Percentiles rank a stretch among this genome's conserved stretches.
These are phyloP conservation scores for Apoda limacodes DNA, from an alignment of 2,888 invertebrate genomes.

Conservation along the genomic window DNA sequence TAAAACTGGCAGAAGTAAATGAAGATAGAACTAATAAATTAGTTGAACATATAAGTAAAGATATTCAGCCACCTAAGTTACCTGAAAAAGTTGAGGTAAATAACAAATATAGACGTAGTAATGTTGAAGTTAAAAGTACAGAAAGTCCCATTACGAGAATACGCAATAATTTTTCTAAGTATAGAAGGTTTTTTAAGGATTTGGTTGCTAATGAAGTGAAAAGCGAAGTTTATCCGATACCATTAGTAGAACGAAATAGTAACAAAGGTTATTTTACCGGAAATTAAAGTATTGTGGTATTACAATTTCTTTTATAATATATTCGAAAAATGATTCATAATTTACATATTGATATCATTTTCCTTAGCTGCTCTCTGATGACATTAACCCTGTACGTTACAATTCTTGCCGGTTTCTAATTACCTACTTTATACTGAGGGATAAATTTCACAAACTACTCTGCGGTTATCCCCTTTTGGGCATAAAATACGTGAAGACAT, in stretches of 20 bases:
- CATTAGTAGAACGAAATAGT: conserved; percentile 25
- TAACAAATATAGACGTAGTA: conserved; percentile 22
- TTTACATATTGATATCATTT: no score
- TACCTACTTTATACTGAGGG: no score
- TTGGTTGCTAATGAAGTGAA: conserved; percentile 28
- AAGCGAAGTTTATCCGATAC: conserved; percentile 27
- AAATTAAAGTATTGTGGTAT: no score
- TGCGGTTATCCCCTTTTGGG: no score
- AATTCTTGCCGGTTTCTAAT: no score
- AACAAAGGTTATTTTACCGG: no score
- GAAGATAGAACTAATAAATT: conserved; percentile 31
- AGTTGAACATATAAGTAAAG: conserved; percentile 28
- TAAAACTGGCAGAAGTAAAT: conserved; percentile 26
- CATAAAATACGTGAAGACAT: no score
- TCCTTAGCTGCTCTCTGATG: no score
- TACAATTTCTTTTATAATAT: no score
- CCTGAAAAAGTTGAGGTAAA: conserved; percentile 36
- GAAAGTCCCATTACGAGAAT: conserved; percentile 31
- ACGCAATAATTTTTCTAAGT: conserved; percentile 34
- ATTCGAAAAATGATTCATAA: no score
- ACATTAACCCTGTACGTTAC: no score
- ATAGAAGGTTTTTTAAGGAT: conserved; percentile 34
- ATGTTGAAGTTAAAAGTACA: conserved; percentile 13
- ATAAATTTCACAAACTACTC: no score
- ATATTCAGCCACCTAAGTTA: conserved; percentile 27